A percentile compares a stretch with the other conserved stretches of the same genome.
Evolutionary conservation across 2,888 invertebrate genomes (phyloP).

Genomic region (Mamestra brassicae): DNA sequence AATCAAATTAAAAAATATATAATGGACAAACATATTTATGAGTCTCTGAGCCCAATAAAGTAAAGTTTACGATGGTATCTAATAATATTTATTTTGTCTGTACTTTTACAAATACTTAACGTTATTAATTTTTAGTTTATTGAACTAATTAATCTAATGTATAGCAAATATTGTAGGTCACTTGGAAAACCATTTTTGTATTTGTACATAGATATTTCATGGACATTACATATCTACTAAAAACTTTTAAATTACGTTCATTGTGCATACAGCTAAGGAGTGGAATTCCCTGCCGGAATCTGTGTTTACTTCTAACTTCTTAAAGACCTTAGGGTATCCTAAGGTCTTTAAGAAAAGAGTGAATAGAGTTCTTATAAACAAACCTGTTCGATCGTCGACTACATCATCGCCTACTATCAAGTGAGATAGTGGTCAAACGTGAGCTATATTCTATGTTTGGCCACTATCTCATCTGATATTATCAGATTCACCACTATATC

Average conservation of each 20-base stretch:
- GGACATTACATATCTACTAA: not conserved
- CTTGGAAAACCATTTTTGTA: not conserved
- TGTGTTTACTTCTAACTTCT: too few relatives aligned
- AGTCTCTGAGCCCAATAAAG: not conserved
- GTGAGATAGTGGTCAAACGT: not conserved
- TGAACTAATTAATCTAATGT: conserved; percentile 9
- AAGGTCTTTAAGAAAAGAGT: too few relatives aligned
- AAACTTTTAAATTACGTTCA: too few relatives aligned
- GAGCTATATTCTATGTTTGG: too few relatives aligned
- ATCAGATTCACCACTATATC: too few relatives aligned
- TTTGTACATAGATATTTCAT: not conserved
- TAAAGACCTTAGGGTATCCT: too few relatives aligned
- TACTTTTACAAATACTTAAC: conserved; percentile 3
- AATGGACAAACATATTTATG: conserved; percentile 2
- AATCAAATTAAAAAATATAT: not conserved
- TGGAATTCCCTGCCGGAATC: not conserved
- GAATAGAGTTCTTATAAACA: not conserved
- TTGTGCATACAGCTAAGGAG: too few relatives aligned
- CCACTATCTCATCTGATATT: too few relatives aligned
- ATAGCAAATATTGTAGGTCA: not conserved
- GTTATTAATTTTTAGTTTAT: conserved; percentile 8
- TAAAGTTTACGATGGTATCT: not conserved
- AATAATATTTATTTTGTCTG: conserved; percentile 26
- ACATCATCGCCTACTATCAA: not conserved
- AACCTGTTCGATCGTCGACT: not conserved